Conservation (phyloP, 2,888 invertebrate genomes). For the Hoplodrina ambigua region DNA sequence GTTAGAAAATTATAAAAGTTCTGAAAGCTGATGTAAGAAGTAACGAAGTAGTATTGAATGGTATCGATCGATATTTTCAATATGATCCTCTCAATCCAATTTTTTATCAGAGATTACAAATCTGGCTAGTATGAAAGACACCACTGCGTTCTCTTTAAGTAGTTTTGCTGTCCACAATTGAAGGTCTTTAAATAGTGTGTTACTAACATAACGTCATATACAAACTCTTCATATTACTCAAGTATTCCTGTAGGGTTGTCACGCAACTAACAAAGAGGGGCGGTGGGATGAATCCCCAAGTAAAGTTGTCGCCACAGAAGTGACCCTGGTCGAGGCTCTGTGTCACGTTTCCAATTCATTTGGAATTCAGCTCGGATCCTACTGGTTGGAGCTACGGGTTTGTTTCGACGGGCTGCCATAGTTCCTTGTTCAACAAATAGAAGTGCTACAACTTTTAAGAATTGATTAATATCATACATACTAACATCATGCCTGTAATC, state of each 20-base stretch:
- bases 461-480: conserved; percentile 39
- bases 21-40: background rate
- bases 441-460: conserved; percentile 23
- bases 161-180: background rate
- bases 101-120: background rate
- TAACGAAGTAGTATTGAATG: too few relatives aligned
- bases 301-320: conserved; percentile 44
- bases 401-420: conserved; percentile 77
- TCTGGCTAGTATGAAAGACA: background rate
- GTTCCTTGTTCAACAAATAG: conserved; percentile 62
- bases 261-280: conserved; percentile 52
- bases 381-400: conserved; percentile 72
- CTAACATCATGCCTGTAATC: too few relatives aligned
- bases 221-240: conserved; percentile 22
- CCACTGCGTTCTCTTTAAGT: background rate
- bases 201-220: background rate
- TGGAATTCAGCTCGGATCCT: conserved; percentile 78
- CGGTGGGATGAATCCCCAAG: conserved; percentile 40
- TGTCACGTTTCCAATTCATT: conserved; percentile 82
- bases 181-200: background rate
- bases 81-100: background rate
- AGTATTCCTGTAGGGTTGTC: conserved; percentile 44
- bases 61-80: too few relatives aligned
- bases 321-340: conserved; percentile 44
- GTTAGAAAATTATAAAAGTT: background rate